Evolutionary conservation across 2,888 invertebrate species (phyloP), one percentile per base, ranked within the genome.

Genomic region (Clostera curtula): DNA sequence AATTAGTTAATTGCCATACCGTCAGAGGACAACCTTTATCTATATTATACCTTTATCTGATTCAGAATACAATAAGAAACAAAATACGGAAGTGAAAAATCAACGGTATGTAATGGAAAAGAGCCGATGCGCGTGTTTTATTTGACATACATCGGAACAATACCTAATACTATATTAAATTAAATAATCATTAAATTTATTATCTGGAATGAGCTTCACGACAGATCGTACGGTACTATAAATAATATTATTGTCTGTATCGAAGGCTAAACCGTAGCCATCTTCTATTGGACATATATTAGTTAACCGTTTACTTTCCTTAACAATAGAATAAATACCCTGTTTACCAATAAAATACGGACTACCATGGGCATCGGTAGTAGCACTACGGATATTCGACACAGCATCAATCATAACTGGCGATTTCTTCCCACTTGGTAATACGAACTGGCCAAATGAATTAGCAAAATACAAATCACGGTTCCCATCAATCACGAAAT

Each of bases 191-290:
- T 1, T 10, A 1, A 10, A 25, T 8, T 30, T 34, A 39, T 23
- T 28, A 44, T n/a, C n/a, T 14, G 38, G 46, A 25, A 50, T 48
- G 29, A 70, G 37, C 42, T 49, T 65, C 23, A 45, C 45, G n/a
- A 72, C 60, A n/a, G 64, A 53, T 31, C 70, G 50, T 34, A 66
- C 68, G 24, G 67, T 56, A 30, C 70, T 59, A 32, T 62, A 73
- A 39, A 74, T 35, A 22, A 73, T 63, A 30, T 65, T 64, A 37
- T 74, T 69, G 37, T 60, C 37, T 34, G 44, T 61, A 47, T 71
- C 70, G 33, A 71, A 73, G 12, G 72, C 67, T 39, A 73, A 36
- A 28, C 63, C 71, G 24, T 59, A 65, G 7, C 67, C 65, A 35
- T 69, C 60, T 27, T 55, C 46, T 6, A 73, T 24, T 1, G 49